Conservation (phyloP, 2,797 vertebrate species). For the Eupleurogrammus muticus region DNA sequence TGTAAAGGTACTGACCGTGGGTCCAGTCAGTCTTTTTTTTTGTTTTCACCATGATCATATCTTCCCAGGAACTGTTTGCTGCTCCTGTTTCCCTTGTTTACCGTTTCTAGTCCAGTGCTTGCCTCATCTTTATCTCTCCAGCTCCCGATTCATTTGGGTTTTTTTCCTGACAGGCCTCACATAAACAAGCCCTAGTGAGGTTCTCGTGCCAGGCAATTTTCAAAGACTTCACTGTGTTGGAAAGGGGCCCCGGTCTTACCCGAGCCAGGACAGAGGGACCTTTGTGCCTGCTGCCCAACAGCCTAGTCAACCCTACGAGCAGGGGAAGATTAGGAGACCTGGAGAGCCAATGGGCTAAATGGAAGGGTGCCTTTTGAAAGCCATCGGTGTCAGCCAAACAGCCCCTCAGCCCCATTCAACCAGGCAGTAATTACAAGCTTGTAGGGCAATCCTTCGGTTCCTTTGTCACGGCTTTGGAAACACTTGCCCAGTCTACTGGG, state of each 20-base stretch:
- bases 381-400: slow-evolving; percentile 76
- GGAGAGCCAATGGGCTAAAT: slow-evolving; percentile 69
- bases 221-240: slow-evolving; percentile 82
- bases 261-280: slow-evolving; percentile 78
- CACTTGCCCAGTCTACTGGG: slow-evolving; percentile 70
- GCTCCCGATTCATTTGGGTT: slow-evolving; percentile 61
- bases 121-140: slow-evolving; percentile 37
- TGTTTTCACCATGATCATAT: slow-evolving; percentile 5
- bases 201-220: slow-evolving; percentile 74
- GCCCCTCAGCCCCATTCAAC: slow-evolving; percentile 72
- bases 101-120: slow-evolving; percentile 33
- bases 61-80: slow-evolving; percentile 12
- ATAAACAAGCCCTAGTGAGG: slow-evolving; percentile 56
- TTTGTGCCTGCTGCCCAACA: slow-evolving; percentile 78
- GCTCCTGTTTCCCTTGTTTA: slow-evolving; percentile 33
- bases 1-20: background rate
- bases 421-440: slow-evolving; percentile 81
- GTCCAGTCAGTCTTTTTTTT: background rate
- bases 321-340: slow-evolving; percentile 68
- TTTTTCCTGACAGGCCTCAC: slow-evolving; percentile 62
- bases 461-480: slow-evolving; percentile 75
- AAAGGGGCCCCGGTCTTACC: slow-evolving; percentile 70
- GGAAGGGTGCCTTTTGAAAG: slow-evolving; percentile 74
- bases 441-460: slow-evolving; percentile 71
- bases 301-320: slow-evolving; percentile 64